Evolutionary conservation across 2,888 invertebrate species (phyloP), one percentile per base, ranked within the genome.

Genomic region (Carpatolechia fugitivella): DNA sequence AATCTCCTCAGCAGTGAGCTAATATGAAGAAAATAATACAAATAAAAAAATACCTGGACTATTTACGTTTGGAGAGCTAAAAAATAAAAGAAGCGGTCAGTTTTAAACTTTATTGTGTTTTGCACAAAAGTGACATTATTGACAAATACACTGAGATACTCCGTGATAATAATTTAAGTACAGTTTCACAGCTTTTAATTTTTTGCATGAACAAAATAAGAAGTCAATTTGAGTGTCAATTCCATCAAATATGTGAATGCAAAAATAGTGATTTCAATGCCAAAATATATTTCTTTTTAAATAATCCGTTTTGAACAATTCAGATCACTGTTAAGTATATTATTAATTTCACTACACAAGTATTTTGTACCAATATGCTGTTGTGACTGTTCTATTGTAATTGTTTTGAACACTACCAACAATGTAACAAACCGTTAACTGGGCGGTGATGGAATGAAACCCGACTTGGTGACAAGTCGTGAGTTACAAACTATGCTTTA

Each of bases 101-200:
- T 79, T 54, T 59, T 57, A 38, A 48, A 47, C 47, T 54, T 86
- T 87, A 85, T 83, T 86, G 76, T 82, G 78, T 82, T 85, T 81
- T 80, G 81, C 88, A 85, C 85, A 85, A 83, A 83, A 84, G 85
- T 88, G 86, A 83, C 82, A 77, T 78, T 76, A 82, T 80, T 74
- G 80, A 79, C 76, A 80, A 24, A 76, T 79, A 85, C 77, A 85
- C 78, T 83, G 84, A 86, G 84, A 85, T 85, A 84, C 80, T 82
- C 80, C 76, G 80, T 80, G 80, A 80, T 80, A 76, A 80, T 66
- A 72, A 74, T 80, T 85, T 90, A 90, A 89, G 89, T 90, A 89
- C 89, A 86, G 68, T 78, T 86, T 84, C 87, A 90, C 87, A 89
- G 87, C 87, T 82, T 85, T 70, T 68, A 69, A 74, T 66, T 70